phyloP scores from a whole-genome alignment of 1,140 invertebrate species.

The Samia ricini region DNA sequence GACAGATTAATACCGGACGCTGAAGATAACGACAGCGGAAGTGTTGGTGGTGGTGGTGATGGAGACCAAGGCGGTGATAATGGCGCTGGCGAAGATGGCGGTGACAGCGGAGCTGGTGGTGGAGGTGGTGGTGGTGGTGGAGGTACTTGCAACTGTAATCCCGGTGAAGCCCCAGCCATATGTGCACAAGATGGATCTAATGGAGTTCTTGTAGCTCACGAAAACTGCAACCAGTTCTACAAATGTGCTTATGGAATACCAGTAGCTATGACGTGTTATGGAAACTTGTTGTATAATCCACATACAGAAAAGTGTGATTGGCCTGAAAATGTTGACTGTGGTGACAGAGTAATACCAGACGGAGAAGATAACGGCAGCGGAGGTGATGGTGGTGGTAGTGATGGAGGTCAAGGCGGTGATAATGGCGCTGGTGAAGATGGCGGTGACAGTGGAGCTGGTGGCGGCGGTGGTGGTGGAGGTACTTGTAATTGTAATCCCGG shows the following conservation, averaged over 20 bases:
- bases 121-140: neutral
- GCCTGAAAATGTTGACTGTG: conserved; percentile 74
- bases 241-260: too few relatives aligned
- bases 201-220: too few relatives aligned
- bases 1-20: conserved; percentile 20
- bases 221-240: too few relatives aligned
- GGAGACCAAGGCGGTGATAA: neutral
- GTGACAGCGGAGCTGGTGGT: neutral
- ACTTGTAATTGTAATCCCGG: conserved; percentile 15
- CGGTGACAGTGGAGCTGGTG: neutral
- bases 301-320: conserved; percentile 78
- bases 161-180: too few relatives aligned
- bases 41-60: conserved; percentile 2
- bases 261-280: conserved; percentile 53
- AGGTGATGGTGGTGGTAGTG: conserved; percentile 8
- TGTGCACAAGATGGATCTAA: too few relatives aligned
- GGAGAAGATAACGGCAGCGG: neutral
- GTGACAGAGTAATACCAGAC: conserved; percentile 18
- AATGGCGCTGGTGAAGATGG: neutral
- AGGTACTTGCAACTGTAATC: too few relatives aligned
- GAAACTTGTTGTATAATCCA: conserved; percentile 78
- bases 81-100: conserved; percentile 7
- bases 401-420: neutral
- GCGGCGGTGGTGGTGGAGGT: neutral
- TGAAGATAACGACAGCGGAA: conserved; percentile 5